These are phyloP conservation scores for Cydia pomonella DNA, from an alignment of 1,140 invertebrate species.

Conservation along the genomic window DNA sequence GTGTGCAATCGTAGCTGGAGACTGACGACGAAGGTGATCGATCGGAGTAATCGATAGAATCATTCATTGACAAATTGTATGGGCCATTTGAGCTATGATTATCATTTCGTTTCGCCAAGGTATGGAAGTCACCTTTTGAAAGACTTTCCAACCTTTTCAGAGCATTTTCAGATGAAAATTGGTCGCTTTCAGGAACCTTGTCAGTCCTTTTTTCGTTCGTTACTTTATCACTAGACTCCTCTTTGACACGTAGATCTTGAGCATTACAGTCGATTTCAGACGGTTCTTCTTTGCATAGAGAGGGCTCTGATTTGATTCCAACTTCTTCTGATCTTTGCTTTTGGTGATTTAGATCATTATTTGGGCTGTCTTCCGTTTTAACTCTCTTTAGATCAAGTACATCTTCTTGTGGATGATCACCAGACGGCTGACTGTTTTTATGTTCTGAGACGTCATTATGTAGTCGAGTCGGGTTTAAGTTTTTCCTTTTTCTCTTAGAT, in stretches of 20 bases:
- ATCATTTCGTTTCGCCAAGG: slow-evolving; percentile 69
- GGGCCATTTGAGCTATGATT: slow-evolving; percentile 49
- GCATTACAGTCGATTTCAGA: slow-evolving; percentile 49
- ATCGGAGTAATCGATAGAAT: slow-evolving; percentile 78
- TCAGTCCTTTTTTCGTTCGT: slow-evolving; percentile 44
- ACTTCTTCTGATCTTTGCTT: slow-evolving; percentile 44
- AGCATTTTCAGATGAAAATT: slow-evolving; percentile 83
- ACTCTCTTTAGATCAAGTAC: slow-evolving; percentile 63
- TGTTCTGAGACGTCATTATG: slow-evolving; percentile 45
- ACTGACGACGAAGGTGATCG: slow-evolving; percentile 82
- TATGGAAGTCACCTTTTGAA: slow-evolving; percentile 88
- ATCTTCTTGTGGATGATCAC: slow-evolving; percentile 51
- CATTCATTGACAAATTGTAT: slow-evolving; percentile 66
- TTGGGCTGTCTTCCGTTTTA: slow-evolving; percentile 40
- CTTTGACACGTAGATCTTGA: slow-evolving; percentile 66
- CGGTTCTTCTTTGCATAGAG: slow-evolving; percentile 58
- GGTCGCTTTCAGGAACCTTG: slow-evolving; percentile 43
- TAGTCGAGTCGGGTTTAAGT: slow-evolving; percentile 92
- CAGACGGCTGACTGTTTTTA: slow-evolving; percentile 37
- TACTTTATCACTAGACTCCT: slow-evolving; percentile 55
- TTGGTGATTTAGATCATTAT: slow-evolving; percentile 35
- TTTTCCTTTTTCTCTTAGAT: slow-evolving; percentile 92
- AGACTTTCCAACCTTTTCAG: slow-evolving; percentile 90
- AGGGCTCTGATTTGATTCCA: slow-evolving; percentile 56
- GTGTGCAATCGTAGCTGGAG: slow-evolving; percentile 81